These are phyloP conservation scores for Zapus hudsonius DNA, from an alignment of 2,113 vertebrate genomes.

Conservation along the genomic window DNA sequence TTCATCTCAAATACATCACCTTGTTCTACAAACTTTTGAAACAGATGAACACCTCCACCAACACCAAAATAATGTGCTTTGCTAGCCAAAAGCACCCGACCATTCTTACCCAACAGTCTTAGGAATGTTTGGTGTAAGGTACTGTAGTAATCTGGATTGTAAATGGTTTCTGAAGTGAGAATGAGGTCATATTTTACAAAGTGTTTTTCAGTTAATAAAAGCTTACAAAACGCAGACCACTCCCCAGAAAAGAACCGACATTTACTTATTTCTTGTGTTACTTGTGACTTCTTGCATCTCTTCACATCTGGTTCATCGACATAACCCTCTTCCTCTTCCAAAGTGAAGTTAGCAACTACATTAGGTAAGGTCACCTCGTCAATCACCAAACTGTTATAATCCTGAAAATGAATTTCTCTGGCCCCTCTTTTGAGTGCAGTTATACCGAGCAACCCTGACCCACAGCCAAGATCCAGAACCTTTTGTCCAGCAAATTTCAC, in stretches of 20 bases:
- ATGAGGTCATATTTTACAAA: slow-evolving; percentile 92
- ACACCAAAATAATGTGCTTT: slow-evolving; percentile 98
- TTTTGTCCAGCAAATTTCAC: slow-evolving; percentile 87
- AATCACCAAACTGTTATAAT: slow-evolving; percentile 96
- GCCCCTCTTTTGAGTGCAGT: slow-evolving; percentile 89
- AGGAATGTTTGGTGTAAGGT: slow-evolving; percentile 89
- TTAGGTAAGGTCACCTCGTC: slow-evolving; percentile 94
- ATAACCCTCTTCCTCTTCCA: slow-evolving; percentile 49
- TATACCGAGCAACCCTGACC: slow-evolving; percentile 94
- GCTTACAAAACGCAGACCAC: slow-evolving; percentile 90
- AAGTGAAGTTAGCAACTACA: slow-evolving; percentile 87
- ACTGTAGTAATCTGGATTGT: slow-evolving; percentile 92
- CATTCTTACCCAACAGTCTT: slow-evolving; percentile 86
- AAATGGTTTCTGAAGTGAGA: slow-evolving; percentile 96
- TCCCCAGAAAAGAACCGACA: slow-evolving; percentile 95
- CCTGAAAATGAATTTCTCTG: slow-evolving; percentile 93
- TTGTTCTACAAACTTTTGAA: slow-evolving; percentile 90
- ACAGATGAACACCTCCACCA: slow-evolving; percentile 92
- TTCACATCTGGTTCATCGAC: slow-evolving; percentile 63
- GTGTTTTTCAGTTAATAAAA: slow-evolving; percentile 83
- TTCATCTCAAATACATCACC: slow-evolving; percentile 87
- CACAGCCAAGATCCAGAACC: slow-evolving; percentile 95
- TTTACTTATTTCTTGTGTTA: slow-evolving; percentile 69
- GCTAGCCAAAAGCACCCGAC: slow-evolving; percentile 92
- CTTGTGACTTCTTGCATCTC: slow-evolving; percentile 78